Percentiles rank a stretch among this genome's conserved stretches.
phyloP scores from a whole-genome alignment of 2,113 vertebrate genomes.

The Gnathonemus echidnorhynchus region DNA sequence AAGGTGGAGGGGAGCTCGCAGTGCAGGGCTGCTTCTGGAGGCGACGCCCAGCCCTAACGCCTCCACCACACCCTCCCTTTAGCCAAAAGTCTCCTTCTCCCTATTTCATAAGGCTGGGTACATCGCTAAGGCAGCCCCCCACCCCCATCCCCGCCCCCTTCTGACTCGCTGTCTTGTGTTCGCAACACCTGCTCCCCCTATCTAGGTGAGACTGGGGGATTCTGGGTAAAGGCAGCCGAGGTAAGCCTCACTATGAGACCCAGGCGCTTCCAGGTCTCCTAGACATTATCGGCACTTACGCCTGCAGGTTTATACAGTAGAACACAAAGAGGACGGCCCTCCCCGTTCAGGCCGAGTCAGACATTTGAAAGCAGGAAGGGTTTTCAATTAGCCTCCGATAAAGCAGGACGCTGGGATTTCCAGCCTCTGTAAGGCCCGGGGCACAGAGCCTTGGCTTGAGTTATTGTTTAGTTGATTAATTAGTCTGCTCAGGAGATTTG shows the following conservation, averaged over 20 bases:
- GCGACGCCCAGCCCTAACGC: background rate
- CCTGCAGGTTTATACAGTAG: background rate
- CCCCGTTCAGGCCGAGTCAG: background rate
- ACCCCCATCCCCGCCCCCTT: background rate
- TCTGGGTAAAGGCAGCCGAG: background rate
- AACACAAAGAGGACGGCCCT: background rate
- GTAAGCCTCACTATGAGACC: background rate
- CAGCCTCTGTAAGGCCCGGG: background rate
- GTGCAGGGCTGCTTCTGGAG: background rate
- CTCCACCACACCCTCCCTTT: background rate
- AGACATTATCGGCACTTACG: background rate
- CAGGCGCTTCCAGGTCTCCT: background rate
- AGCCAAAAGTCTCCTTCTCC: background rate
- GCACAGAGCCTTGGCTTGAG: background rate
- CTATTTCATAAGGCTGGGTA: background rate
- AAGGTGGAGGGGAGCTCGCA: background rate
- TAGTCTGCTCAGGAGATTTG: background rate
- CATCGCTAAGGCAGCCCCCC: background rate
- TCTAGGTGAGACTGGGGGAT: background rate
- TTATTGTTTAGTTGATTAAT: slow-evolving; percentile 20
- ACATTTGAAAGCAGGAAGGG: background rate
- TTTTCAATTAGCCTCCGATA: slow-evolving; percentile 15
- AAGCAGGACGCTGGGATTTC: background rate
- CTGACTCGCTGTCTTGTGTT: background rate
- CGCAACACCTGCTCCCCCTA: background rate